Evolutionary conservation across 2,113 vertebrate species (phyloP).

Genomic region (Stictonetta naevosa): DNA sequence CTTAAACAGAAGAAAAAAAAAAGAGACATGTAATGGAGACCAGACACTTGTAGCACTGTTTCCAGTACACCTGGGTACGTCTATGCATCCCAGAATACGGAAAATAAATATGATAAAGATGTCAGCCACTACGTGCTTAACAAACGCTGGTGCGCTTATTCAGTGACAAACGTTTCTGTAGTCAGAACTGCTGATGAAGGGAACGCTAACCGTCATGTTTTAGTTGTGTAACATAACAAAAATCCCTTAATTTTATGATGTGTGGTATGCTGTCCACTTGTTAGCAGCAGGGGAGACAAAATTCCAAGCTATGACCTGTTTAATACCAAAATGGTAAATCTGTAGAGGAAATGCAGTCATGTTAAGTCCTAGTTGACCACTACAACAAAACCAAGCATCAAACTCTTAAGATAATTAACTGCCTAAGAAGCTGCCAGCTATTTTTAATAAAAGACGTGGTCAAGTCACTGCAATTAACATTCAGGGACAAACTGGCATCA

Average conservation of each 20-base stretch:
- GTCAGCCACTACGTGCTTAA: neutral
- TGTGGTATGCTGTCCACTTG: neutral
- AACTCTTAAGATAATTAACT: neutral
- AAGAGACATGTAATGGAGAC: fast-evolving
- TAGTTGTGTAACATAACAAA: neutral
- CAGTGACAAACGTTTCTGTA: neutral
- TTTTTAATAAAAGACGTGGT: neutral
- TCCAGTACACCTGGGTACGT: neutral
- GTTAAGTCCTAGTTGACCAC: neutral
- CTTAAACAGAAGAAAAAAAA: neutral
- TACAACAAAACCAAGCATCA: neutral
- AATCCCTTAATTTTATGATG: neutral
- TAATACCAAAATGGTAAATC: neutral
- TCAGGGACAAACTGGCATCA: neutral
- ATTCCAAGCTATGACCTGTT: neutral
- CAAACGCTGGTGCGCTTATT: neutral
- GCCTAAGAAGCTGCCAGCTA: neutral
- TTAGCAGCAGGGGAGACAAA: neutral
- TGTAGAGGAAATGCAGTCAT: neutral
- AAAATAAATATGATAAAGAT: neutral
- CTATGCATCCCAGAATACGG: neutral
- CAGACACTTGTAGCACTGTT: neutral
- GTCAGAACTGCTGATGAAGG: neutral
- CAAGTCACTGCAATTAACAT: neutral
- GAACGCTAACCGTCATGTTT: neutral